Base-by-base conservation (phyloP, 1,140 invertebrate genomes). In the Manduca sexta region DNA sequence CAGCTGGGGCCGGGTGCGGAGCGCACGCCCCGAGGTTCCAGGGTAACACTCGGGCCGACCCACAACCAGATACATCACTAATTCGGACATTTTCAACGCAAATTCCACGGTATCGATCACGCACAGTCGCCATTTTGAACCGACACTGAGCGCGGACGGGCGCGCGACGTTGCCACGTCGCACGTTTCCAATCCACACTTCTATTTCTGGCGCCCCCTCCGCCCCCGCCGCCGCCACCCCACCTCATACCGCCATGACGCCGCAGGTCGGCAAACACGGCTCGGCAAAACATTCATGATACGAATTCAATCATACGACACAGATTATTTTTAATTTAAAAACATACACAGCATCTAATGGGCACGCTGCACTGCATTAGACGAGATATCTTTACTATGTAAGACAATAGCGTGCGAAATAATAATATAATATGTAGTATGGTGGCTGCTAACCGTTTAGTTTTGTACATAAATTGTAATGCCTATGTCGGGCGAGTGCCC, bases 81-180 rank as follows among this genome's bases (percentile, higher is more conserved):
- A 73, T 73, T 72, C 69, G 69, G 67, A 60, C 74, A 78, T 85
- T 83, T 80, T 64, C 61, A 70, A 75, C 74, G 56, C 52, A 69
- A 76, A 71, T 79, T 73, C 64, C 82, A 81, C 77, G 60, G 74
- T 83, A 85, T 85, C 73, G 82, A 85, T 85, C 82, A 85, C 82
- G 68, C 82, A 82, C 79, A 74, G 71, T 64, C 82, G 82, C 82
- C 82, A 85, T 85, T 83, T 85, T 85, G 81, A 78, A 78, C 74
- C 72, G 76, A 83, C 79, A 84, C 81, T 84, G 72, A 82, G 63
- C 66, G 57, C 58, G 45, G 45, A 63, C 53, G 58, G 64, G 60
- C 55, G 58, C 46, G 74, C 80, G 77, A 70, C 79, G 80, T 82
- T 82, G 82, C 82, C 82, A 80, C 82, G 79, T 84, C 68, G 80